Percentiles rank a stretch among this genome's conserved stretches.
phyloP scores from a whole-genome alignment of 2,888 invertebrate genomes.

The Dyspetes luteomarginatus region DNA sequence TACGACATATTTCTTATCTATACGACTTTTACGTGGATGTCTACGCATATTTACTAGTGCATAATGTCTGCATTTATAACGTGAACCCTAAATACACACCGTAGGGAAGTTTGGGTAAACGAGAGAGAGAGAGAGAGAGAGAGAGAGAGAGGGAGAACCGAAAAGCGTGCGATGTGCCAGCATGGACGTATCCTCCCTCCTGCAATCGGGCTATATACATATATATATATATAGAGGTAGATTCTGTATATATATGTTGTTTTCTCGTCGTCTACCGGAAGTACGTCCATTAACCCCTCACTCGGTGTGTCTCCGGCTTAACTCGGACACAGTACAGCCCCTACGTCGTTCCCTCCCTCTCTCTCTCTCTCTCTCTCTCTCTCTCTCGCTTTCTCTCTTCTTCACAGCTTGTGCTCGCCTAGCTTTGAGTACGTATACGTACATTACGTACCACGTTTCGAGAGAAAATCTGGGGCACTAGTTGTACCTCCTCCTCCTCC shows the following conservation, averaged over 20 bases:
- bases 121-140: no score
- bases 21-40: neutral
- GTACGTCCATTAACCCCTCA: conserved; percentile 65
- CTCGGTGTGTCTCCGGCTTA: conserved; percentile 61
- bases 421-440: conserved; percentile 38
- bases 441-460: conserved; percentile 24
- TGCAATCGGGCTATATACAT: conserved; percentile 3
- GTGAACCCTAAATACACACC: neutral
- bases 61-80: neutral
- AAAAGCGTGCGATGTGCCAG: conserved; percentile 40
- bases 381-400: conserved; percentile 15
- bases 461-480: conserved; percentile 56
- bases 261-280: conserved; percentile 56
- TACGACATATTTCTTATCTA: no score
- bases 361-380: conserved; percentile 58
- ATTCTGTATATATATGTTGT: conserved; percentile 40
- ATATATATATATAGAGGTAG: conserved; percentile 19
- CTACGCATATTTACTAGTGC: neutral
- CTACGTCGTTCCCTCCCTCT: conserved; percentile 66
- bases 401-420: conserved; percentile 18
- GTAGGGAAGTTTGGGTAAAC: neutral
- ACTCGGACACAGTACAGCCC: conserved; percentile 48
- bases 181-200: conserved; percentile 23
- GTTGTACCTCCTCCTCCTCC: neutral
- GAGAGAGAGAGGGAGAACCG: conserved; percentile 32